phyloP scores from a whole-genome alignment of 2,888 invertebrate genomes.

The Eilema griseolum region DNA sequence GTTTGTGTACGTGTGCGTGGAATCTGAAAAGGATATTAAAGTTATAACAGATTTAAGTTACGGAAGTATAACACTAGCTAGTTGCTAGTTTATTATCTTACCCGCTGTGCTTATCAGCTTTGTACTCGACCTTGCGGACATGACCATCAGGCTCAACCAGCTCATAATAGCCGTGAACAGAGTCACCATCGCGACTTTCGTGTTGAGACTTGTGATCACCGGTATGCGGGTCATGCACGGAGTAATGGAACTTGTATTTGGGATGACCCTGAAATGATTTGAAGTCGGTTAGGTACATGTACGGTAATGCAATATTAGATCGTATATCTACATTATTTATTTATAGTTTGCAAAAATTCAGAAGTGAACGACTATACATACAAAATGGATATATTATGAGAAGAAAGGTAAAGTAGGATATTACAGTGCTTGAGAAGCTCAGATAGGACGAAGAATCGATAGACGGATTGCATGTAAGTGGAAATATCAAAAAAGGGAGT shows the following conservation, averaged over 20 bases:
- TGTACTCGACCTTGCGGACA: constrained; percentile 80
- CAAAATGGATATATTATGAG: too few species aligned
- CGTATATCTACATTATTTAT: not conserved
- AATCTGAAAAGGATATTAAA: not conserved
- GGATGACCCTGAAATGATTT: constrained; percentile 57
- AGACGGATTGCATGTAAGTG: too few species aligned
- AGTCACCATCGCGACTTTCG: constrained; percentile 77
- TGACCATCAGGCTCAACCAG: constrained; percentile 79
- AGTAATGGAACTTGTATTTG: constrained; percentile 73
- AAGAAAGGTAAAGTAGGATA: too few species aligned
- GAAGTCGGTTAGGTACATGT: not conserved
- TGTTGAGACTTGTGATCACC: constrained; percentile 80
- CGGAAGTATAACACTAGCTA: not conserved
- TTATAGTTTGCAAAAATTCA: too few species aligned
- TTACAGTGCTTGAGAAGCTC: too few species aligned
- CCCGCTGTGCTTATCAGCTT: constrained; percentile 67
- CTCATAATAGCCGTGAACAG: constrained; percentile 75
- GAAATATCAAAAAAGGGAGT: too few species aligned
- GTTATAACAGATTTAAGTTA: not conserved
- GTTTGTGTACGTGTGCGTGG: not conserved
- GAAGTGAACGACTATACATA: too few species aligned
- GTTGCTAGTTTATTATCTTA: constrained; percentile 4
- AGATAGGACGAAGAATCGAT: too few species aligned
- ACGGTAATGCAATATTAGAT: not conserved
- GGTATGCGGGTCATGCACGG: constrained; percentile 80